These are phyloP conservation scores for Cylindroiulus punctatus DNA, from an alignment of 2,888 invertebrate genomes.

Conservation along the genomic window DNA sequence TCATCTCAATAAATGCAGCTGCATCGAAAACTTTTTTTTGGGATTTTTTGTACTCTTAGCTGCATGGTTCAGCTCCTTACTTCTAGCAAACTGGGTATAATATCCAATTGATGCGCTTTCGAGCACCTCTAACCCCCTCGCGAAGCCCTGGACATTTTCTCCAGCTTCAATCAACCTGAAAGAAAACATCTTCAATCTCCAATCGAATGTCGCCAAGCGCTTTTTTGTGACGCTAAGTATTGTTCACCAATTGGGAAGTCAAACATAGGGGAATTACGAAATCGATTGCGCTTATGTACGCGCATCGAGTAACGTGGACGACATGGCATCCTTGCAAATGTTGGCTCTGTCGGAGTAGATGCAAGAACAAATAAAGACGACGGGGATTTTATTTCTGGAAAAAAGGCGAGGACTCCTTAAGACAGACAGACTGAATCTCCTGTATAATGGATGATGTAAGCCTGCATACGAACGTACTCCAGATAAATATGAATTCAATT, in stretches of 20 bases:
- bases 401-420: background rate
- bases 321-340: slow-evolving; percentile 12
- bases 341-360: background rate
- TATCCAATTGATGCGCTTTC: background rate
- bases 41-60: background rate
- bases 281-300: slow-evolving; percentile 37
- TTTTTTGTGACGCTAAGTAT: slow-evolving; percentile 43
- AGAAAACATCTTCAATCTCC: slow-evolving; percentile 44
- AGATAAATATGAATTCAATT: slow-evolving; percentile 20
- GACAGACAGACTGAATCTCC: background rate
- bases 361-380: slow-evolving; percentile 32
- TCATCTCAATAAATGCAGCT: slow-evolving; percentile 2
- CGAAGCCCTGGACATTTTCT: slow-evolving; percentile 25
- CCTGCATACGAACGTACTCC: background rate
- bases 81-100: background rate
- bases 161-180: slow-evolving; percentile 16
- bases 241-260: slow-evolving; percentile 49
- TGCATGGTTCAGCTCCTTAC: too few species aligned
- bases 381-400: slow-evolving; percentile 17
- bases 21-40: background rate
- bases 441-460: slow-evolving; percentile 25
- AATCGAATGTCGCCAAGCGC: slow-evolving; percentile 46
- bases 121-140: slow-evolving; percentile 16
- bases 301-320: slow-evolving; percentile 26
- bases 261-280: slow-evolving; percentile 44